phyloP scores from a whole-genome alignment of 1,140 invertebrate genomes.

The Rhagoletis pomonella region DNA sequence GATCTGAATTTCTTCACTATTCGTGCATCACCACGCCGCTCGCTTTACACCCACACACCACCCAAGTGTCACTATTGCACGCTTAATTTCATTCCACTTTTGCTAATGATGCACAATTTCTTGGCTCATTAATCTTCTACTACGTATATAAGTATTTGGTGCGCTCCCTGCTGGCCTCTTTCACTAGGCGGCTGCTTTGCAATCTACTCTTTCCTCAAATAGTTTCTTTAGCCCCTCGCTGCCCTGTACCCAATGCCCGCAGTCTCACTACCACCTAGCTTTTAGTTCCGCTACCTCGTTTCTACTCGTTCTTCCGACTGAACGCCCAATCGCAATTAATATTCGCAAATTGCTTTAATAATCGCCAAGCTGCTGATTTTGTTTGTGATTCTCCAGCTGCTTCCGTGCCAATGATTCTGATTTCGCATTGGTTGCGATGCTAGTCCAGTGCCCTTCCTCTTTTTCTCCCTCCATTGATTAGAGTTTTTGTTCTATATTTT shows the following conservation, averaged over 20 bases:
- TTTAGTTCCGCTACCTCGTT: not conserved
- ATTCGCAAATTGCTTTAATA: conserved; percentile 48
- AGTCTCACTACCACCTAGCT: not conserved
- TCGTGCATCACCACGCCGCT: not conserved
- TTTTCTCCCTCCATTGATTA: not conserved
- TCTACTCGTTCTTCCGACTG: not conserved
- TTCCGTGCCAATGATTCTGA: not conserved
- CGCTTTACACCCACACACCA: not conserved
- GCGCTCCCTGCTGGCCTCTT: not conserved
- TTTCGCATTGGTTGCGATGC: conserved; percentile 4
- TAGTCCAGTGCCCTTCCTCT: not conserved
- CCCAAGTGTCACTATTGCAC: not conserved
- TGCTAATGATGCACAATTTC: conserved; percentile 36
- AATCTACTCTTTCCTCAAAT: not conserved
- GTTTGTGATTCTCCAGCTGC: conserved; percentile 36
- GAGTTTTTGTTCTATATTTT: not conserved
- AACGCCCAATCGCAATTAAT: conserved; percentile 45
- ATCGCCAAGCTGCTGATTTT: conserved; percentile 34
- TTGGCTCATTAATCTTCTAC: conserved; percentile 29
- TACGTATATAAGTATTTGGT: not conserved
- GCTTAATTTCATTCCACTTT: conserved; percentile 48
- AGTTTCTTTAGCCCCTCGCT: not conserved
- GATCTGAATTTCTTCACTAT: not conserved
- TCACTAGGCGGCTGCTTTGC: not conserved
- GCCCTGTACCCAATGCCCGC: not conserved